These are phyloP conservation scores for Hypotaenidia okinawae DNA, from an alignment of 2,797 vertebrate species.

Conservation along the genomic window DNA sequence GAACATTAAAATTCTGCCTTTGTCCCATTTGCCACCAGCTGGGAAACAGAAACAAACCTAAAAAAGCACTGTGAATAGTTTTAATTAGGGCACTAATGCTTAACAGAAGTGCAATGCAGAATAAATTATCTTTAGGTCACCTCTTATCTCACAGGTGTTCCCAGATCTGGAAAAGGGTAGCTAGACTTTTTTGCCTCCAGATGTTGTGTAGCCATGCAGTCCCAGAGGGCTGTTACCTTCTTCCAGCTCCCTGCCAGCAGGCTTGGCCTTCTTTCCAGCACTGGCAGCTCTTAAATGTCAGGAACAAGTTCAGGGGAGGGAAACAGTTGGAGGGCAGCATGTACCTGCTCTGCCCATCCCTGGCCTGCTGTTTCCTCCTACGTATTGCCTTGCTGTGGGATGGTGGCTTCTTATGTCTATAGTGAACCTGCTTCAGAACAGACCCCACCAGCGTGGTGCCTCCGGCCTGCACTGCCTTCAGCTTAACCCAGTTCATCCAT, in stretches of 20 bases:
- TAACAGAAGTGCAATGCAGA: conserved; percentile 12
- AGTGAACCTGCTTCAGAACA: not conserved
- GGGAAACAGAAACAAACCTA: not conserved
- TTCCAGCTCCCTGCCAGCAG: not conserved
- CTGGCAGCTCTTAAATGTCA: not conserved
- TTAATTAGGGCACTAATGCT: conserved; percentile 37
- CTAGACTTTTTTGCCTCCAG: not conserved
- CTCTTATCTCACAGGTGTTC: not conserved
- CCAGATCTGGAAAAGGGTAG: not conserved
- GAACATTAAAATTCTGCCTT: not conserved
- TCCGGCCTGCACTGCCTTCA: not conserved
- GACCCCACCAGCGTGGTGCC: not conserved
- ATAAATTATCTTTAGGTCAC: conserved; percentile 9
- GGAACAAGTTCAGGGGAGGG: not conserved
- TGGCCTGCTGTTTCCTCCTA: not conserved
- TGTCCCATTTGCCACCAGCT: not conserved
- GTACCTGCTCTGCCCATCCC: not conserved
- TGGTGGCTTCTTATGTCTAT: not conserved
- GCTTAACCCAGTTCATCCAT: not conserved
- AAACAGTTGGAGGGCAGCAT: not conserved
- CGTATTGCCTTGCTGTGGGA: not conserved
- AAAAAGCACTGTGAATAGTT: not conserved
- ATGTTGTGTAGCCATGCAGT: not conserved
- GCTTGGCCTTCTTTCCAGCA: not conserved
- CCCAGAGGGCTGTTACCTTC: not conserved